Conservation (phyloP, 2,797 vertebrate genomes). For the Siniperca undulata region DNA sequence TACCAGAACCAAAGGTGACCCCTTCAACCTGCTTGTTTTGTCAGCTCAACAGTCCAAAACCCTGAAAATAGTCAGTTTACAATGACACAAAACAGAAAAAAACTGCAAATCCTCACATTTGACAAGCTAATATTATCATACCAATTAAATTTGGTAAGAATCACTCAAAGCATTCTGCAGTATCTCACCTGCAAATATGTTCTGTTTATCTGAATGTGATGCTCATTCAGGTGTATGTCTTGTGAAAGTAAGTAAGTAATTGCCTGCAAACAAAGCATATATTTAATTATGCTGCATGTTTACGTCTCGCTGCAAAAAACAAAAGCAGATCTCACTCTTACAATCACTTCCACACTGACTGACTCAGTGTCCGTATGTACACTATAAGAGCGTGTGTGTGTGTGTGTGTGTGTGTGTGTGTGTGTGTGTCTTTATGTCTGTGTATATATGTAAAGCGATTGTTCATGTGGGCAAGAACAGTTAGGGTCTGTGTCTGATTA, state of each 20-base stretch:
- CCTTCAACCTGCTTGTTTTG: constrained; percentile 5
- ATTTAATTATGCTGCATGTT: constrained; percentile 7
- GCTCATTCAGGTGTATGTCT: constrained; percentile 12
- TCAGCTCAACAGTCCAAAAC: constrained; percentile 3
- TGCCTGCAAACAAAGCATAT: constrained; percentile 19
- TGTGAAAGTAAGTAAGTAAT: constrained; percentile 30
- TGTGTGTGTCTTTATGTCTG: constrained; percentile 31
- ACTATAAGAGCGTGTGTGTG: not conserved
- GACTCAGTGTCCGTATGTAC: constrained; percentile 1
- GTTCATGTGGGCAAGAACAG: constrained; percentile 58
- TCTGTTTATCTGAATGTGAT: constrained; percentile 7
- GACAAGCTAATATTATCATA: constrained; percentile 7
- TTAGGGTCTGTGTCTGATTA: constrained; percentile 69
- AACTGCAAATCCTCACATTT: constrained; percentile 1
- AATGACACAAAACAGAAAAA: constrained; percentile 9
- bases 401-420: constrained; percentile 18
- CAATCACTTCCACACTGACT: not conserved
- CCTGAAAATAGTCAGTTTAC: constrained; percentile 9
- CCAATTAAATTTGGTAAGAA: constrained; percentile 34
- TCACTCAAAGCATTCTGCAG: constrained; percentile 2
- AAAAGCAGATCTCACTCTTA: constrained; percentile 3
- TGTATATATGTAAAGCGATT: constrained; percentile 61
- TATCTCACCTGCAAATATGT: constrained; percentile 20
- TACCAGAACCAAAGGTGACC: constrained; percentile 1
- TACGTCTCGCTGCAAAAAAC: constrained; percentile 11